A percentile compares a stretch with the other conserved stretches of the same genome.
Evolutionary conservation across 2,113 vertebrate species (phyloP).

Genomic region (Oreochromis tanganicae): DNA sequence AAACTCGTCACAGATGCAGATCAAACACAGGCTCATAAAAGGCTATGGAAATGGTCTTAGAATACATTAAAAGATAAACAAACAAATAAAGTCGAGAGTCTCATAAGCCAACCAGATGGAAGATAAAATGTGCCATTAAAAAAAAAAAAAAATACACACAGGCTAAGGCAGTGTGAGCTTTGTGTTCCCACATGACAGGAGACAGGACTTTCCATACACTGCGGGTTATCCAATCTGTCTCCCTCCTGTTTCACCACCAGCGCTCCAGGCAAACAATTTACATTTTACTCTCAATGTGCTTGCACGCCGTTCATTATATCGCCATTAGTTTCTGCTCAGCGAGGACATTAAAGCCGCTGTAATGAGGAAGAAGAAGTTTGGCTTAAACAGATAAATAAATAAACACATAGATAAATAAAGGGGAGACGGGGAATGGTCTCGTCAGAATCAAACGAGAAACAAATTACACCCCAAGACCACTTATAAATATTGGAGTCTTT

Average conservation of each 20-base stretch:
- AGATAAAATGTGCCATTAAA: conserved; percentile 34
- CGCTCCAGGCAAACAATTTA: conserved; percentile 56
- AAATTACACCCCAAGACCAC: conserved; percentile 49
- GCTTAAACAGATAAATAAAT: conserved; percentile 51
- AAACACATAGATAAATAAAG: conserved; percentile 55
- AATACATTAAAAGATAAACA: conserved; percentile 61
- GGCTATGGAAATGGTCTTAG: conserved; percentile 29
- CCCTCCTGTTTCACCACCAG: conserved; percentile 37
- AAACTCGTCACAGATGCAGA: conserved; percentile 14
- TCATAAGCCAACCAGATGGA: conserved; percentile 64
- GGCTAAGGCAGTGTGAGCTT: conserved; percentile 17
- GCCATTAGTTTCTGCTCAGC: conserved; percentile 32
- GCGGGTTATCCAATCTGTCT: conserved; percentile 27
- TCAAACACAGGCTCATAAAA: conserved; percentile 29
- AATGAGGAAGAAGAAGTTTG: conserved; percentile 47
- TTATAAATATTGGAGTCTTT: conserved; percentile 65
- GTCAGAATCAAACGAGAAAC: conserved; percentile 54
- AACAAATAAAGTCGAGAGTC: conserved; percentile 50
- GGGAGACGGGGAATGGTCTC: conserved; percentile 22
- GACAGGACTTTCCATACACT: conserved; percentile 45
- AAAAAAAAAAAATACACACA: conserved; percentile 10
- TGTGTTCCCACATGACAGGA: conserved; percentile 44
- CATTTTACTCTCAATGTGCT: conserved; percentile 24
- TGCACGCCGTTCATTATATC: conserved; percentile 35
- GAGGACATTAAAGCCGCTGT: conserved; percentile 37